Evolutionary conservation across 2,113 vertebrate genomes (phyloP).

Genomic region (Plecturocebus donacophilus): DNA sequence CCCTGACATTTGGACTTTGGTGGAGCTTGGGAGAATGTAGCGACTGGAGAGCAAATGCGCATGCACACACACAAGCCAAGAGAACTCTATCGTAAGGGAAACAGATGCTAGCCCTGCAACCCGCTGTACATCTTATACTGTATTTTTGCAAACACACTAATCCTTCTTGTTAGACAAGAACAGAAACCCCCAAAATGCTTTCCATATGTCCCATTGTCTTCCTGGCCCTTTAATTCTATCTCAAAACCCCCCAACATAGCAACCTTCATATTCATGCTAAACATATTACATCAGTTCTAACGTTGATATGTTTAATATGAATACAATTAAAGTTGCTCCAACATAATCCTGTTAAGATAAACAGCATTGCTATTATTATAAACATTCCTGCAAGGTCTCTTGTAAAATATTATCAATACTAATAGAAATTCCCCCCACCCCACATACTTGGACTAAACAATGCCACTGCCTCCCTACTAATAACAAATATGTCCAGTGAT

Average conservation of each 20-base stretch:
- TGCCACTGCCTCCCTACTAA: constrained; percentile 57
- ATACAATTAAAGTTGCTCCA: constrained; percentile 85
- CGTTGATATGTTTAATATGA: constrained; percentile 82
- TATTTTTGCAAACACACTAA: constrained; percentile 83
- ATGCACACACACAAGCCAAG: neutral
- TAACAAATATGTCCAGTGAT: constrained; percentile 65
- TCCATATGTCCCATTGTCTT: constrained; percentile 86
- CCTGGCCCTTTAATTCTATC: constrained; percentile 82
- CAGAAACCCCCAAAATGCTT: constrained; percentile 82
- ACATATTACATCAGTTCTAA: constrained; percentile 86
- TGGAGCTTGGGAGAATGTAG: constrained; percentile 72
- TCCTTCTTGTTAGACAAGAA: constrained; percentile 84
- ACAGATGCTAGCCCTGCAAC: constrained; percentile 58
- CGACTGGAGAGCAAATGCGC: neutral
- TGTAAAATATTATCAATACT: constrained; percentile 80
- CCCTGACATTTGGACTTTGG: constrained; percentile 72
- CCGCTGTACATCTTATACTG: constrained; percentile 64
- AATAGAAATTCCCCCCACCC: constrained; percentile 32
- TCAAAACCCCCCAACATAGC: constrained; percentile 85
- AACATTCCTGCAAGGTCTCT: constrained; percentile 78
- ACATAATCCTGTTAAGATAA: constrained; percentile 85
- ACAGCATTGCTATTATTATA: constrained; percentile 85
- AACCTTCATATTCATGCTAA: constrained; percentile 88
- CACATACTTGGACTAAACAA: constrained; percentile 69
- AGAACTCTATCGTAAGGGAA: constrained; percentile 42